Evolutionary conservation across 2,888 invertebrate species (phyloP), one percentile per base, ranked within the genome.

Genomic region (Latheticus oryzae): DNA sequence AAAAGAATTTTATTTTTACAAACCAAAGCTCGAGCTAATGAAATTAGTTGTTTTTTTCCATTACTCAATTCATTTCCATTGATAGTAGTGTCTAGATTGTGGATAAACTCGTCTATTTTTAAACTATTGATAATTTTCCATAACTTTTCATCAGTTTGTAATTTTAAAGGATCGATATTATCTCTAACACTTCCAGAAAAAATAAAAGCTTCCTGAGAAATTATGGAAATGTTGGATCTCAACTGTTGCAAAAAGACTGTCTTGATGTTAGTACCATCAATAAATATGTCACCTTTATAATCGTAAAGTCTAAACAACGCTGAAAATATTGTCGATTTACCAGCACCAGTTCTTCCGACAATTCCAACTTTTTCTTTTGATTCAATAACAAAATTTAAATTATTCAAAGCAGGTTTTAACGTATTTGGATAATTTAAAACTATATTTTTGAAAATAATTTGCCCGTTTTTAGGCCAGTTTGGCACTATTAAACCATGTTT

Each of bases 261-360:
- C 28, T 61, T 54, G 2, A 68, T 73, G 47, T 72, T 66, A 7
- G 82, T 62, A n/a, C 74, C 79, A 68, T 85, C 85, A 43, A 85
- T 81, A 28, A 66, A 54, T 21, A 85, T 74, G 1, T 52, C 58
- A 2, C 84, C 84, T 38, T 85, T 54, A 86, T 61, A 81, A 57
- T 86, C 87, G 1, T 90, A 87, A 59, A 96, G 74, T 38, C 94
- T 86, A 76, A 93, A 93, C 13, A 94, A 77, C 3, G 88, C 88
- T 0, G 88, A 82, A 65, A 90, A 86, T 24, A 90, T 74, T 0
- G 89, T 89, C 0, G 87, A 87, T 73, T 90, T 90, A 3, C 91
- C 91, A 1, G 91, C 91, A 0, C 92, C 91, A 0, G 92, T 92
- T 66, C 91, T 78, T 0, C 92, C 91, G 1, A 90, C 87, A 3